Percentiles rank a stretch among this genome's conserved stretches.
These are phyloP conservation scores for Ceramica pisi DNA, from an alignment of 2,888 invertebrate genomes.

Conservation along the genomic window DNA sequence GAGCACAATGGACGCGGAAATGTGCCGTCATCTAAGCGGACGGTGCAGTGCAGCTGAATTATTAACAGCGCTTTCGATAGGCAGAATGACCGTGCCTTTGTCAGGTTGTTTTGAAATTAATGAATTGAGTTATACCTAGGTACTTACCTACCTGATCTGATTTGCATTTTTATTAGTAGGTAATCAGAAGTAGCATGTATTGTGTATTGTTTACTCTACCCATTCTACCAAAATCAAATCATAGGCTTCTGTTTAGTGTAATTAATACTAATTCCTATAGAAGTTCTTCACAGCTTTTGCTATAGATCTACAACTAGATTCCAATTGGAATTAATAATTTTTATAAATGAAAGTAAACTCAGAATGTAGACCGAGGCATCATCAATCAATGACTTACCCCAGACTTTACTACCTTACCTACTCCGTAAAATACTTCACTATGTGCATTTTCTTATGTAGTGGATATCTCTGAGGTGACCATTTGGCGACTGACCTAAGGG, in stretches of 20 bases:
- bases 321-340: constrained; percentile 21
- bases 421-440: background rate
- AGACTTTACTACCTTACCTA: background rate
- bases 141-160: background rate
- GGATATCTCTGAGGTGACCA: background rate
- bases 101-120: constrained; percentile 26
- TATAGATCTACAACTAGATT: constrained; percentile 19
- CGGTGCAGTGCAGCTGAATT: constrained; percentile 57
- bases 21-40: constrained; percentile 50
- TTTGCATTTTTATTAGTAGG: background rate
- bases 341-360: background rate
- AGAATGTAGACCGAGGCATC: constrained; percentile 2
- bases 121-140: background rate
- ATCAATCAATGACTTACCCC: background rate
- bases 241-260: background rate
- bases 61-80: constrained; percentile 52
- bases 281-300: background rate
- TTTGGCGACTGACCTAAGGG: background rate
- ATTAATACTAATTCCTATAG: background rate
- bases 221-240: background rate
- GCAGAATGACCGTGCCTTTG: constrained; percentile 39
- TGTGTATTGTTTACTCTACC: background rate
- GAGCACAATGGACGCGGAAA: constrained; percentile 58
- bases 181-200: too few relatives aligned
- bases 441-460: constrained; percentile 6